Conservation (phyloP, 2,797 vertebrate genomes). For the Ibycter americanus region DNA sequence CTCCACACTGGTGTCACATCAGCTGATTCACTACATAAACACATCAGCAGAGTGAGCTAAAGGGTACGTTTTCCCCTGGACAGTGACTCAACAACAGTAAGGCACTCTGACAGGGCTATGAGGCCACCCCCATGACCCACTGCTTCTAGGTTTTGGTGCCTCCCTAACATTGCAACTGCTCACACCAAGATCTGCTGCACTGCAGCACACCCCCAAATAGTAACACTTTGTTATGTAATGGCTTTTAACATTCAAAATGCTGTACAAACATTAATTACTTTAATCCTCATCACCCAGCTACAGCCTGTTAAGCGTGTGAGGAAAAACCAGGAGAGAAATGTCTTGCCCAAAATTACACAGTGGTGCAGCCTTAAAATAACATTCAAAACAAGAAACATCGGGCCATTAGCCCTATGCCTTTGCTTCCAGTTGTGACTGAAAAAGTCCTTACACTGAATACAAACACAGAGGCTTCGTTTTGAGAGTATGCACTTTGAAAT, state of each 20-base stretch:
- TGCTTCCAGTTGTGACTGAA: neutral
- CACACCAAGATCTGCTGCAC: neutral
- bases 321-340: neutral
- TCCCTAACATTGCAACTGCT: neutral
- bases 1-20: fast-evolving
- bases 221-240: slow-evolving; percentile 29
- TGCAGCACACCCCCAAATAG: slow-evolving; percentile 56
- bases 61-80: neutral
- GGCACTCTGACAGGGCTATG: fast-evolving
- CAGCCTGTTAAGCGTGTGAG: neutral
- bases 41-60: fast-evolving
- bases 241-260: slow-evolving; percentile 13
- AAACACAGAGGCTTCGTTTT: neutral
- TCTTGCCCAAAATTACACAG: neutral
- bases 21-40: neutral
- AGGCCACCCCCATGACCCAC: fast-evolving
- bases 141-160: neutral
- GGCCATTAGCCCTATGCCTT: neutral
- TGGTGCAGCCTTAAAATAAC: neutral
- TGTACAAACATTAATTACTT: slow-evolving; percentile 8
- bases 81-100: neutral
- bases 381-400: neutral
- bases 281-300: slow-evolving; percentile 16
- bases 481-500: neutral
- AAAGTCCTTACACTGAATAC: neutral